Conservation (phyloP, 2,113 vertebrate species). For the Limnothrissa miodon region DNA sequence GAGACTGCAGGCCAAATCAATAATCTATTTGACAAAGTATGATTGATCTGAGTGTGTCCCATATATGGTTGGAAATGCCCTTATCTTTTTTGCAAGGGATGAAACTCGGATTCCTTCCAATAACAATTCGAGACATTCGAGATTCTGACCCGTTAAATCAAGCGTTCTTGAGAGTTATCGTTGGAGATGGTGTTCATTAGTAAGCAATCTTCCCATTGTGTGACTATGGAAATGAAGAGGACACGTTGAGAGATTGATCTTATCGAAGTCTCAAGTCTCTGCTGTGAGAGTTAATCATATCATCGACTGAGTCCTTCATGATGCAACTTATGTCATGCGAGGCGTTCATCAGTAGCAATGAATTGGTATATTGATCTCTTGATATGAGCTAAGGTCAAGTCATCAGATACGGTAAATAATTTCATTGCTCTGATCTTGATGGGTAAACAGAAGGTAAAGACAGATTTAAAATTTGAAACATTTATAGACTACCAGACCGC, state of each 20-base stretch:
- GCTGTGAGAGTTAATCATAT: conserved; percentile 17
- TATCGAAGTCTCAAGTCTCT: conserved; percentile 22
- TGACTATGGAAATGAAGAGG: not conserved
- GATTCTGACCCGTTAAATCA: not conserved
- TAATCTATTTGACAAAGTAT: not conserved
- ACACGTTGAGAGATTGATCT: not conserved
- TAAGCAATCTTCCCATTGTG: not conserved
- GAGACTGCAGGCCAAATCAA: conserved; percentile 1
- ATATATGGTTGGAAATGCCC: not conserved
- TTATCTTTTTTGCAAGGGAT: not conserved
- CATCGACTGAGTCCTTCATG: conserved; percentile 1
- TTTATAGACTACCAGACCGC: no score
- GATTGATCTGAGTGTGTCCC: not conserved
- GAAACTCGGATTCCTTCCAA: not conserved
- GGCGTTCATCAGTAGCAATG: not conserved
- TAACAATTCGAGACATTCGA: not conserved
- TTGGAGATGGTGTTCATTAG: not conserved
- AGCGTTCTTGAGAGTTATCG: not conserved
- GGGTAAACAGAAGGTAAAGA: not conserved
- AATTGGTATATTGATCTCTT: conserved; percentile 32
- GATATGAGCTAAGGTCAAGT: not conserved
- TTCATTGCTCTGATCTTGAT: conserved; percentile 22
- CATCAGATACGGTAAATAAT: conserved; percentile 5
- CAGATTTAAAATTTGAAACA: no score
- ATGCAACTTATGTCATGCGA: conserved; percentile 5